Evolutionary conservation across 1,140 invertebrate species (phyloP), one percentile per base, ranked within the genome.

Genomic region (Nylanderia fulva): DNA sequence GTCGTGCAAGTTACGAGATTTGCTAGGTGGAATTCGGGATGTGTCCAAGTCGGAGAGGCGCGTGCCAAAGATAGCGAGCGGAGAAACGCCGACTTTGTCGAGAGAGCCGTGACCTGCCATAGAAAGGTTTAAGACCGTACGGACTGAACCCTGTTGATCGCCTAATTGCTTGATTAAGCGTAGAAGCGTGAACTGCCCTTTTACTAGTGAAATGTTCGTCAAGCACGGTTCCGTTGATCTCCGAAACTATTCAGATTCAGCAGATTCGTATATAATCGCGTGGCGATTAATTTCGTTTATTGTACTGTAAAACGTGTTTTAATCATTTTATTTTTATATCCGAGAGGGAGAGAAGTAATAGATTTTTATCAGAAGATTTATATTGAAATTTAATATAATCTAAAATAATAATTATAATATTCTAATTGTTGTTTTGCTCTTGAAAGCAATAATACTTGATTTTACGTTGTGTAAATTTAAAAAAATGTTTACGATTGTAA

Each of bases 31-130:
- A 82, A 72, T 60, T 72, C 52, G 52, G 52, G n/a, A 27, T 82
- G 66, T 69, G 66, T 45, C 52, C 77, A 71, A 42, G 52, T 72
- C 36, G 60, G 52, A 42, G 21, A 58, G 77, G n/a, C 63, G 77
- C 82, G 83, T 88, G 91, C 89, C 92, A 92, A 92, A 92, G 90
- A 93, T 93, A 92, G 92, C 87, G 86, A 80, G 86, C 82, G 82
- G 88, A 88, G 83, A 66, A 69, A 89, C 84, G 29, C 68, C 36
- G 45, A 61, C 42, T 79, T 82, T 24, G 64, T 72, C 82, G 86
- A 75, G 86, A 75, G 83, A 91, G 91, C 92, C 91, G 90, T 93
- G 92, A 93, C 92, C 92, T 92, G 89, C 89, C 90, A 90, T 74
- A 88, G 86, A 66, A 45, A 79, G 83, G 86, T 91, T 89, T 85